A percentile compares a stretch with the other conserved stretches of the same genome.
Conservation (phyloP, 2,888 invertebrate genomes). For the Parascotia fuliginaria region DNA sequence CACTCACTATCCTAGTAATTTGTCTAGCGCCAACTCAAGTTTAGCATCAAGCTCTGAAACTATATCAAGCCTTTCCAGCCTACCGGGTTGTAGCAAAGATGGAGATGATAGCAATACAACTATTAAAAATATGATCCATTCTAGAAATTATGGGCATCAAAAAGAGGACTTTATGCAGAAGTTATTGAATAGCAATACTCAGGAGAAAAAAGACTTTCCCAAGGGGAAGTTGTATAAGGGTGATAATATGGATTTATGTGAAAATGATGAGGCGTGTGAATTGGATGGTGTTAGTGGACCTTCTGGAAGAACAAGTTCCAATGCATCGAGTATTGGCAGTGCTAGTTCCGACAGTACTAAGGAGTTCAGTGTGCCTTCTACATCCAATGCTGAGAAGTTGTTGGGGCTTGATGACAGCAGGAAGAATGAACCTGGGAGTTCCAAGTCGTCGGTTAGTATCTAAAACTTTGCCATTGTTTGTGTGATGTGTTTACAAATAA, state of each 20-base stretch:
- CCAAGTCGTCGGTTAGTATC: constrained; percentile 61
- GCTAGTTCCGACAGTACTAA: constrained; percentile 70
- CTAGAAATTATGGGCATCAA: constrained; percentile 56
- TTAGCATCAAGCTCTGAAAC: constrained; percentile 76
- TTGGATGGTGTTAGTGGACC: constrained; percentile 58
- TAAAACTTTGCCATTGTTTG: not conserved
- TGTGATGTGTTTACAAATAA: not conserved
- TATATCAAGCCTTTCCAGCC: constrained; percentile 67
- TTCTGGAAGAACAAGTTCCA: constrained; percentile 70
- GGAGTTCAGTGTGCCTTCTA: constrained; percentile 73
- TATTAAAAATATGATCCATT: constrained; percentile 73
- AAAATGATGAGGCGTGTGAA: constrained; percentile 63
- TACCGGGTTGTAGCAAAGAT: constrained; percentile 77
- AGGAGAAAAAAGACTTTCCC: constrained; percentile 74
- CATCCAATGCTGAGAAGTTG: constrained; percentile 76
- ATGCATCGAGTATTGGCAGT: constrained; percentile 74
- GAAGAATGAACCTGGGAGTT: constrained; percentile 58
- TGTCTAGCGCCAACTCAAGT: constrained; percentile 73
- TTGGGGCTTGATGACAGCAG: constrained; percentile 67
- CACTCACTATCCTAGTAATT: constrained; percentile 62
- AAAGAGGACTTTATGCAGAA: constrained; percentile 80
- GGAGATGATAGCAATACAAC: constrained; percentile 70
- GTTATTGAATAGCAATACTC: constrained; percentile 66
- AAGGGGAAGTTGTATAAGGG: constrained; percentile 78
- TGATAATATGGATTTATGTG: constrained; percentile 56